Evolutionary conservation across 53 echinoderm and acorn worm species (phyloP).

Genomic region (Henricia sp.): DNA sequence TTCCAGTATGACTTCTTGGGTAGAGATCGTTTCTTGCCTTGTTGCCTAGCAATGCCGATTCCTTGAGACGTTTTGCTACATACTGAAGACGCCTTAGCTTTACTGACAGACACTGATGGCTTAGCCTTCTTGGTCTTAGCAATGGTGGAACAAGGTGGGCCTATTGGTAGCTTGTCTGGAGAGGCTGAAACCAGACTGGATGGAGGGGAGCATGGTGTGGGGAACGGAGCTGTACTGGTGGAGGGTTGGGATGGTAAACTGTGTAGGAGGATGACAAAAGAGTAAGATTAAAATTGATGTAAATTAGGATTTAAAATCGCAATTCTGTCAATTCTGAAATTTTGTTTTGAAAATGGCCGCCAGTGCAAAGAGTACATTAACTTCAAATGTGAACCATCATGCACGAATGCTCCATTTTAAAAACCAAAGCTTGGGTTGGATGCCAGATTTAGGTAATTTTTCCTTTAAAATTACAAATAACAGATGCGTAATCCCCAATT

Average conservation of each 20-base stretch:
- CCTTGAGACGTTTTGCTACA: background rate
- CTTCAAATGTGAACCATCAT: no score
- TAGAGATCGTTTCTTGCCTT: conserved; percentile 59
- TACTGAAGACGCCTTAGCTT: background rate
- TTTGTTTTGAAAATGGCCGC: background rate
- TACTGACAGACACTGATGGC: conserved; percentile 28
- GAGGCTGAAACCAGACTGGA: conserved; percentile 5
- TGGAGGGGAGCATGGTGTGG: conserved; percentile 41
- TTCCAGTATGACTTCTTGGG: conserved; percentile 88
- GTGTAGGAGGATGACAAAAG: background rate
- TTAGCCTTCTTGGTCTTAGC: conserved; percentile 34
- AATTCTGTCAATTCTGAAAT: background rate
- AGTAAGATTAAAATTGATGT: background rate
- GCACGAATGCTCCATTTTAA: background rate
- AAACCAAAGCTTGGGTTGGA: no score
- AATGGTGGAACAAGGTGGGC: background rate
- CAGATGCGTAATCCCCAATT: no score
- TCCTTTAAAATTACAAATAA: no score
- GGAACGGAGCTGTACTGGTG: conserved; percentile 47
- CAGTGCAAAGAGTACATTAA: no score
- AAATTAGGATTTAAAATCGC: background rate
- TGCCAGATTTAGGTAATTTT: no score
- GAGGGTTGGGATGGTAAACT: conserved; percentile 50
- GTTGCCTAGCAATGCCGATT: conserved; percentile 15
- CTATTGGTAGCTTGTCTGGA: background rate